Conservation (phyloP, 2,113 vertebrate species). For the Atrichornis clamosus region DNA sequence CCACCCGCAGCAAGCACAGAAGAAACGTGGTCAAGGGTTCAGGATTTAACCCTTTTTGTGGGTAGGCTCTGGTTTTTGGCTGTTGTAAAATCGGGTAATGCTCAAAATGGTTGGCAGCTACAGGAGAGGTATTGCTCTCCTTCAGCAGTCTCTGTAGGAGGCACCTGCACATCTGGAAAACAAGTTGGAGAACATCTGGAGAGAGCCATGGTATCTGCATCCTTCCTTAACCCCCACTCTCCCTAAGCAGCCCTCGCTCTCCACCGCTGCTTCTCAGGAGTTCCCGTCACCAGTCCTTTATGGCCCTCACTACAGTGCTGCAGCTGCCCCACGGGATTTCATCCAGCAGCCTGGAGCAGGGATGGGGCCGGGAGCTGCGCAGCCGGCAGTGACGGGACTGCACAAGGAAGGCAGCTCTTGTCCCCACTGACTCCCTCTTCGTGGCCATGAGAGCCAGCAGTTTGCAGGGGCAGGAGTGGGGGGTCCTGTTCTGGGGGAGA, state of each 20-base stretch:
- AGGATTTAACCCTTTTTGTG: background rate
- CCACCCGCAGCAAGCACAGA: background rate
- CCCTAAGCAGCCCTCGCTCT: background rate
- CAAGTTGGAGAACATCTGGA: background rate
- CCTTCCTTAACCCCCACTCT: rapidly evolving
- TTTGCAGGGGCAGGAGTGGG: background rate
- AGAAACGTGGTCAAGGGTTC: background rate
- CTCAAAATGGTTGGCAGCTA: background rate
- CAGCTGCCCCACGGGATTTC: background rate
- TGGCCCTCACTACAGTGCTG: background rate
- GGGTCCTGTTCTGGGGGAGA: background rate
- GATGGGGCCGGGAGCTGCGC: background rate
- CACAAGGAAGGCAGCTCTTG: background rate
- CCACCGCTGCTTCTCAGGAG: background rate
- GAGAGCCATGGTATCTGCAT: background rate
- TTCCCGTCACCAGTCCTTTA: rapidly evolving
- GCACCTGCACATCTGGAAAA: background rate
- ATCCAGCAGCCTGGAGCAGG: background rate
- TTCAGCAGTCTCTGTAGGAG: background rate
- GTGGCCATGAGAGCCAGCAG: background rate
- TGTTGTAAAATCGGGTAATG: background rate
- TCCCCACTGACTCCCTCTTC: background rate
- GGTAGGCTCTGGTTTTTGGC: background rate
- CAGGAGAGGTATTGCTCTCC: background rate
- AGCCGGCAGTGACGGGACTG: background rate